These are phyloP conservation scores for Oncorhynchus mykiss DNA, from an alignment of 2,113 vertebrate species.

Conservation along the genomic window DNA sequence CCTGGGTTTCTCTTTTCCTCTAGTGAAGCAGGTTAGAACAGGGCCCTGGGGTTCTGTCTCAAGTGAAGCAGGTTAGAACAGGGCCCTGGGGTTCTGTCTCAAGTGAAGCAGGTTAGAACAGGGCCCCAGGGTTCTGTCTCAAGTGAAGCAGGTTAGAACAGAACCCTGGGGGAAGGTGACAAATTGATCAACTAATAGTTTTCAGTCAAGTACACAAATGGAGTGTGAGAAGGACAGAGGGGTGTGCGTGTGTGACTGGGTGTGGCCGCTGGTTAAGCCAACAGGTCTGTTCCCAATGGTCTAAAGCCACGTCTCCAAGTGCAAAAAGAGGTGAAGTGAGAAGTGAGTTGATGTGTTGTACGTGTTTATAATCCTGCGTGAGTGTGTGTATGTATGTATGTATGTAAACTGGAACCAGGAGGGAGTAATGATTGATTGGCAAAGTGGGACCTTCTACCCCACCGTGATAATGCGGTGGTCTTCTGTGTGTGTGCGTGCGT, in stretches of 20 bases:
- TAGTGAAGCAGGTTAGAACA: not conserved
- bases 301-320: too few species aligned
- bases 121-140: not conserved
- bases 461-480: not conserved
- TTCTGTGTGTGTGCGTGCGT: not conserved
- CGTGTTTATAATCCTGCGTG: not conserved
- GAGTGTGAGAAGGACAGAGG: slow-evolving; percentile 7
- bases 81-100: slow-evolving; percentile 13
- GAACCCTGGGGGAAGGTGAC: slow-evolving; percentile 53
- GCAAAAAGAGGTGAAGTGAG: not conserved
- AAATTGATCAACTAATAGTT: slow-evolving; percentile 71
- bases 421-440: not conserved
- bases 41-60: slow-evolving; percentile 1
- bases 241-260: not conserved
- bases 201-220: slow-evolving; percentile 52
- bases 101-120: not conserved
- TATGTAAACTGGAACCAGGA: not conserved
- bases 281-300: too few species aligned
- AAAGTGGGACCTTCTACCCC: not conserved
- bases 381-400: not conserved
- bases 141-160: slow-evolving; percentile 24
- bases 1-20: slow-evolving; percentile 19
- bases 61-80: not conserved
- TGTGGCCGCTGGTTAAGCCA: not conserved
- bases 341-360: not conserved